These are phyloP conservation scores for Cremastinae sp. DNA, from an alignment of 2,888 invertebrate species.

Conservation along the genomic window DNA sequence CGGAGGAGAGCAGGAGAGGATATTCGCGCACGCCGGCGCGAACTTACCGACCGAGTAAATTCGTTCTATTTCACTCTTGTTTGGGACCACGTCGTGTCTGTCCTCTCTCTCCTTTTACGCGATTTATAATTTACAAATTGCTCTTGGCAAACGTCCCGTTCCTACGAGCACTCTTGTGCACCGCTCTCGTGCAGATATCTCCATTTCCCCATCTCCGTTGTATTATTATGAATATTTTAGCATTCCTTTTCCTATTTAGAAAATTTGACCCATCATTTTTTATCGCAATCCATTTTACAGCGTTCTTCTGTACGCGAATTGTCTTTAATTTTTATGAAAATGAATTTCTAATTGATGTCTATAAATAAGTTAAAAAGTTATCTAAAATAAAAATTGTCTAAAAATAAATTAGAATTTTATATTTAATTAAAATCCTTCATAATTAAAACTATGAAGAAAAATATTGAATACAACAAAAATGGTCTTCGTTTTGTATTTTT, in stretches of 20 bases:
- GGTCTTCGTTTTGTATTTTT: too few relatives aligned
- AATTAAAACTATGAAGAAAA: too few relatives aligned
- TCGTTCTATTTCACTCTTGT: slow-evolving; percentile 14
- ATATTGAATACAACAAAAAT: too few relatives aligned
- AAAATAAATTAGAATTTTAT: too few relatives aligned
- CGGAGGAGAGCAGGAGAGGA: slow-evolving; percentile 27
- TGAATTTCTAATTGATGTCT: too few relatives aligned
- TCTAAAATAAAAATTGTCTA: too few relatives aligned
- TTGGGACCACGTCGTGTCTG: slow-evolving; percentile 34
- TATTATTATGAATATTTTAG: slow-evolving; percentile 44
- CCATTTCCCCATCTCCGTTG: slow-evolving; percentile 32
- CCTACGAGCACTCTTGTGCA: slow-evolving; percentile 46
- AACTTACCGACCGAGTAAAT: slow-evolving; percentile 10
- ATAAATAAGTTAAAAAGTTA: too few relatives aligned
- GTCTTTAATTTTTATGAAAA: too few relatives aligned
- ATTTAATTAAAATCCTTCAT: too few relatives aligned
- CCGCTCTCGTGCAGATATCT: slow-evolving; percentile 54
- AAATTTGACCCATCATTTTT: slow-evolving; percentile 28
- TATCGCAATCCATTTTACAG: not conserved
- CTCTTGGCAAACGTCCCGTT: slow-evolving; percentile 67
- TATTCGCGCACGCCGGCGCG: slow-evolving; percentile 44
- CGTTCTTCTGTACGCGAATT: not conserved
- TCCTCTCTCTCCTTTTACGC: slow-evolving; percentile 42
- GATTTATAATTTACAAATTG: slow-evolving; percentile 73
- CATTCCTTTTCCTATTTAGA: slow-evolving; percentile 31